Conservation (phyloP, 2,888 invertebrate species). For the Mesoligia furuncula region DNA sequence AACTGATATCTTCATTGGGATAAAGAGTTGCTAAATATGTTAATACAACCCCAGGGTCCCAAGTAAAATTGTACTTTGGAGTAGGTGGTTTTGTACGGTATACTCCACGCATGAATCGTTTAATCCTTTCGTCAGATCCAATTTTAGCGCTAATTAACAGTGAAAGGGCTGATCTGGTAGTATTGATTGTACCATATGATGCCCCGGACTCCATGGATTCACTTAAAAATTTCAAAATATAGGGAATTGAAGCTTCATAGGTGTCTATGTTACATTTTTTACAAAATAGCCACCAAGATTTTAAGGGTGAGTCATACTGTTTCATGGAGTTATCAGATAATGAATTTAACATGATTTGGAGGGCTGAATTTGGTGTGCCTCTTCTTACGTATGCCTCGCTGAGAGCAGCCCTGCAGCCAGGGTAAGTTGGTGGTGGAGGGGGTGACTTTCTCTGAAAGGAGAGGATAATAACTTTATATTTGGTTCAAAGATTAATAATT, state of each 20-base stretch:
- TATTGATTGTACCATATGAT: constrained; percentile 8
- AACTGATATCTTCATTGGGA: not conserved
- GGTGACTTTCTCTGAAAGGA: not conserved
- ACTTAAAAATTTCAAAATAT: not conserved
- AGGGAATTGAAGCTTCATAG: not conserved
- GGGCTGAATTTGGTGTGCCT: not conserved
- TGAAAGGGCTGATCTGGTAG: constrained; percentile 1
- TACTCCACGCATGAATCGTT: constrained; percentile 4
- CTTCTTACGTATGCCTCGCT: not conserved
- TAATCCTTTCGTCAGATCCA: constrained; percentile 7
- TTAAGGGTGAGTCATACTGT: not conserved
- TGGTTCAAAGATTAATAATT: not conserved
- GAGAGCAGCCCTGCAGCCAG: constrained; percentile 23
- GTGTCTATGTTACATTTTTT: too few species aligned
- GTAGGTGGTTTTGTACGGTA: constrained; percentile 4
- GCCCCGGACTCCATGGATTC: not conserved
- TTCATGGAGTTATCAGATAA: not conserved
- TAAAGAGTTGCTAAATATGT: not conserved
- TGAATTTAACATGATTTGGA: not conserved
- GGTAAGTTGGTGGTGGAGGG: constrained; percentile 3
- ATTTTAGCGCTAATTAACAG: constrained; percentile 1
- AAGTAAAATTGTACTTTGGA: constrained; percentile 9
- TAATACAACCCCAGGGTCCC: constrained; percentile 5
- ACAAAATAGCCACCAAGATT: not conserved
- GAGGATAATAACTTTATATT: not conserved